Evolutionary conservation across 1,140 invertebrate genomes (phyloP).

Genomic region (Parasteatoda tepidariorum): DNA sequence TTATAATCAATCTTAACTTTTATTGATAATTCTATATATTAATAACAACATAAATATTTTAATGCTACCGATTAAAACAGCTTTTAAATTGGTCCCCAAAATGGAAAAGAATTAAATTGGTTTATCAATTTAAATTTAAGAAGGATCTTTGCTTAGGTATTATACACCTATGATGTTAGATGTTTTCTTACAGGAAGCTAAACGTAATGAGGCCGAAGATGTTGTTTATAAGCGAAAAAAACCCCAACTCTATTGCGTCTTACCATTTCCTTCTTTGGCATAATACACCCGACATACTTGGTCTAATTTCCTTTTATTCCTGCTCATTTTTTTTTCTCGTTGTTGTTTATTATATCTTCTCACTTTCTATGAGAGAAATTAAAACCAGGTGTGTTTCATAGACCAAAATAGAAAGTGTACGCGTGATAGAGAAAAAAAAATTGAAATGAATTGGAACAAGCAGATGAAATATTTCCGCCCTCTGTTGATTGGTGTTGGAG

Average conservation of each 20-base stretch:
- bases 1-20: no score
- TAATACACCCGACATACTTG: neutral
- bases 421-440: constrained; percentile 12
- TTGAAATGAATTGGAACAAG: constrained; percentile 22
- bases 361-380: constrained; percentile 17
- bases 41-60: no score
- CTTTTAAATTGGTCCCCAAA: no score
- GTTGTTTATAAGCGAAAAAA: constrained; percentile 17
- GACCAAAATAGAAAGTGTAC: constrained; percentile 35
- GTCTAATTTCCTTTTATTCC: constrained; percentile 19
- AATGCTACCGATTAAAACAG: no score
- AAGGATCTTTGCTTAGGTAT: no score
- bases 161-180: no score
- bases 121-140: no score
- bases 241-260: neutral
- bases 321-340: neutral
- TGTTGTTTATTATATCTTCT: constrained; percentile 5
- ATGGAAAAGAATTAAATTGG: no score
- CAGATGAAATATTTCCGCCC: constrained; percentile 20
- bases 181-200: neutral
- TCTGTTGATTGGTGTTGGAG: constrained; percentile 5
- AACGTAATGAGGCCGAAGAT: neutral
- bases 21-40: no score
- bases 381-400: constrained; percentile 4
- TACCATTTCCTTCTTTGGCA: neutral